Base-by-base conservation (phyloP, 1,140 invertebrate genomes). In the Meloidogyne exigua region DNA sequence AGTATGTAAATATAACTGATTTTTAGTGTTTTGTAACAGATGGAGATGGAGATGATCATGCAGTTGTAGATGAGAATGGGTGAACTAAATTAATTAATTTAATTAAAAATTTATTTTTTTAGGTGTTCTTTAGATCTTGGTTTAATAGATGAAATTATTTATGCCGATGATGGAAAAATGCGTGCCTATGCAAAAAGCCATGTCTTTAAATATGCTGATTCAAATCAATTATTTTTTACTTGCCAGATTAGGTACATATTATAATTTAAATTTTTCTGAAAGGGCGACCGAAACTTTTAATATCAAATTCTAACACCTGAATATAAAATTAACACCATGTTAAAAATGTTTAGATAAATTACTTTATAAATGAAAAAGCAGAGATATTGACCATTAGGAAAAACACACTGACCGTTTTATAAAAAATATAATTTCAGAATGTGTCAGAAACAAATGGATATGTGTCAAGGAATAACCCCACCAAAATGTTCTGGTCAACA, bases 391-490 rank as follows among this genome's bases (percentile, higher is more conserved):
- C n/a, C n/a, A n/a, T n/a, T n/a, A n/a, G n/a, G n/a, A n/a, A n/a
- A n/a, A n/a, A n/a, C n/a, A n/a, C n/a, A n/a, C n/a, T n/a, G n/a
- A n/a, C n/a, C n/a, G n/a, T n/a, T n/a, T 32, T 32, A 7, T 32
- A 10, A 7, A 39, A 39, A 39, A 39, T 7, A 9, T 39, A 39
- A 39, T 57, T 13, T 13, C 11, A 25, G 85, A 26, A 68, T 87
- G 65, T 87, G 85, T 67, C 85, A 87, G 76, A 87, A 82, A 67
- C 83, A 88, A 57, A 85, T 87, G 85, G 83, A 82, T 21, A 84
- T 88, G 80, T 88, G 85, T 71, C 72, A 83, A 23, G 85, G 81
- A 18, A 80, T 86, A 36, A 86, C 86, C n/a, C 49, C 49, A 18
- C 49, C 49, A 57, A 57, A 57, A 57, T 57, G 49, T 57, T 57